Conservation (phyloP, 1,140 invertebrate species). For the Aphelenchoides besseyi region DNA sequence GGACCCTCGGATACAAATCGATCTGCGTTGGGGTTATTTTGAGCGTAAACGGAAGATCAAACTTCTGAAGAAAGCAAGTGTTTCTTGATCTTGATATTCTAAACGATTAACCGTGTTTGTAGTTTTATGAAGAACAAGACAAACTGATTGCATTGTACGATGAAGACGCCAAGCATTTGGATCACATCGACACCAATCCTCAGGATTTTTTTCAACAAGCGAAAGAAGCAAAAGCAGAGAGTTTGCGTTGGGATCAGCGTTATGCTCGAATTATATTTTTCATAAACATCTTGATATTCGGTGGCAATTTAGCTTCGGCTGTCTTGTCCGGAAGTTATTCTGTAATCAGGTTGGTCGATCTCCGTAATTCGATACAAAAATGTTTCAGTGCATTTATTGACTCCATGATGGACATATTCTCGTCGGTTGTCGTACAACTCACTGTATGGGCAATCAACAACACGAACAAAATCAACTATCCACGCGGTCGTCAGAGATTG, state of each 20-base stretch:
- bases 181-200: conserved; percentile 17
- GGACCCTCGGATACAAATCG: not conserved
- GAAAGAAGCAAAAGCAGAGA: conserved; percentile 20
- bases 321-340: conserved; percentile 50
- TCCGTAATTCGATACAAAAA: not conserved
- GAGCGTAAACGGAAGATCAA: not conserved
- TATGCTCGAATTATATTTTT: conserved; percentile 36
- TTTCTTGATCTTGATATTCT: not conserved
- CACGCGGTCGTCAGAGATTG: conserved; percentile 40
- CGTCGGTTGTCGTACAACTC: conserved; percentile 14
- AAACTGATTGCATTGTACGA: conserved; percentile 28
- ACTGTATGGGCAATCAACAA: conserved; percentile 48
- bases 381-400: conserved; percentile 46
- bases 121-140: conserved; percentile 46
- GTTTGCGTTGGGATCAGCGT: conserved; percentile 23
- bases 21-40: not conserved
- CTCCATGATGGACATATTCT: conserved; percentile 41
- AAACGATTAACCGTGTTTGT: conserved; percentile 2
- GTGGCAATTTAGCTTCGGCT: conserved; percentile 42
- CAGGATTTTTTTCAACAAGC: not conserved
- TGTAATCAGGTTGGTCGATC: conserved; percentile 28
- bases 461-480: conserved; percentile 50
- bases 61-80: not conserved
- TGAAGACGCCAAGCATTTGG: conserved; percentile 26
- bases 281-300: conserved; percentile 44